Percentiles rank a stretch among this genome's conserved stretches.
phyloP scores from a whole-genome alignment of 2,797 vertebrate genomes.

The Discoglossus pictus region DNA sequence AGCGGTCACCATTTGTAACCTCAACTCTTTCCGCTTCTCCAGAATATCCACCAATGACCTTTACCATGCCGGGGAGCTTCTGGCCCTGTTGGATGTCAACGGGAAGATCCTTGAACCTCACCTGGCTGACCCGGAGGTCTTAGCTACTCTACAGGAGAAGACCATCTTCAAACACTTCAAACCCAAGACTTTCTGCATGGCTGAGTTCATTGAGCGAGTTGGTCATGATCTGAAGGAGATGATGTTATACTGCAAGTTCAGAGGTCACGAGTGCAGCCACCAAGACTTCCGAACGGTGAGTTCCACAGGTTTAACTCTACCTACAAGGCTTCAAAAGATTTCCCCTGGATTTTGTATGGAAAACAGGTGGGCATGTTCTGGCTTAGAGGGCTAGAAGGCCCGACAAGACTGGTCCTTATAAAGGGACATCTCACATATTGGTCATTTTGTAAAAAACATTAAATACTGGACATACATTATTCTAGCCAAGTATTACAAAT shows the following conservation, averaged over 20 bases:
- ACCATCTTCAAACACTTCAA: constrained; percentile 92
- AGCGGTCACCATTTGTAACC: constrained; percentile 93
- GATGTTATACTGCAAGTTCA: constrained; percentile 97
- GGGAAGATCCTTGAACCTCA: constrained; percentile 87
- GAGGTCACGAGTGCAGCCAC: constrained; percentile 89
- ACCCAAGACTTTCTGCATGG: constrained; percentile 94
- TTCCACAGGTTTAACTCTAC: constrained; percentile 52
- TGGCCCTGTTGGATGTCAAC: constrained; percentile 92
- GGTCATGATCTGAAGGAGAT: constrained; percentile 96
- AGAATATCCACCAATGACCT: constrained; percentile 91
- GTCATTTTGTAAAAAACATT: too few species aligned
- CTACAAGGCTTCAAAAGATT: too few species aligned
- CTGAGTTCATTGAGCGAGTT: constrained; percentile 90
- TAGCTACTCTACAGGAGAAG: constrained; percentile 83
- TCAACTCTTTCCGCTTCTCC: constrained; percentile 92
- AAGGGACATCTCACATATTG: too few species aligned
- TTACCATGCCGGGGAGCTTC: constrained; percentile 93
- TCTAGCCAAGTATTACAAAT: too few species aligned
- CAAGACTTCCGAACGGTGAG: constrained; percentile 96
- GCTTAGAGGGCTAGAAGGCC: too few species aligned
- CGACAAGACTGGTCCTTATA: too few species aligned
- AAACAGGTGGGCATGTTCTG: too few species aligned
- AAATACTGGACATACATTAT: too few species aligned
- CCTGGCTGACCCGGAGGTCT: constrained; percentile 85
- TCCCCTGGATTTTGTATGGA: too few species aligned